These are phyloP conservation scores for Bucco capensis DNA, from an alignment of 2,113 vertebrate species.

Conservation along the genomic window DNA sequence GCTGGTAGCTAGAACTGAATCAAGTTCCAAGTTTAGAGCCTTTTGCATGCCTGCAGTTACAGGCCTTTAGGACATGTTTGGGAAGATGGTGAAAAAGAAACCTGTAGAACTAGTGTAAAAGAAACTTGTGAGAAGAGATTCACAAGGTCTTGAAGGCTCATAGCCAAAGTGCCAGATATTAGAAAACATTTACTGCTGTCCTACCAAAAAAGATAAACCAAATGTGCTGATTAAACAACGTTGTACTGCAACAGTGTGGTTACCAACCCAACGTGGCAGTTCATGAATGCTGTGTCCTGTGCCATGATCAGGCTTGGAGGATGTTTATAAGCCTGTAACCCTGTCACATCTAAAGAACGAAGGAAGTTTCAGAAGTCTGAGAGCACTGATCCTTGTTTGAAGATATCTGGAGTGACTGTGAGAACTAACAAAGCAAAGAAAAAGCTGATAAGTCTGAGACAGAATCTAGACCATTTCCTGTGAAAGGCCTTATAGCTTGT, in stretches of 20 bases:
- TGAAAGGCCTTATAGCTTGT: background rate
- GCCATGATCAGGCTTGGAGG: background rate
- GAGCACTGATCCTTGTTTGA: background rate
- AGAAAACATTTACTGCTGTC: background rate
- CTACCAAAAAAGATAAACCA: background rate
- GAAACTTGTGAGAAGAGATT: background rate
- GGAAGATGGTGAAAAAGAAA: background rate
- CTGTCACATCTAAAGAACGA: background rate
- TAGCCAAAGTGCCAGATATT: background rate
- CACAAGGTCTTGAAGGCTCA: background rate
- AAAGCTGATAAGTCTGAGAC: background rate
- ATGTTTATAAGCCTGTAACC: background rate
- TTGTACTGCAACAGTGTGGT: background rate
- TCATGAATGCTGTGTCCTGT: background rate
- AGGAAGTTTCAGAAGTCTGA: background rate
- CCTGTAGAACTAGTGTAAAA: background rate
- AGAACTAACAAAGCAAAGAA: background rate
- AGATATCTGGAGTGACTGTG: background rate
- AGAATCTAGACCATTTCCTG: background rate
- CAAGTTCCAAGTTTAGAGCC: background rate
- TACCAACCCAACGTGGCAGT: background rate
- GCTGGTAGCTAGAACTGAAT: background rate
- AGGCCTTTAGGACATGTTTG: background rate
- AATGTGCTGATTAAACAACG: background rate
- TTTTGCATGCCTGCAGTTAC: background rate